Evolutionary conservation across 2,888 invertebrate species (phyloP), one percentile per base, ranked within the genome.

Genomic region (Oxystoma pomonae): DNA sequence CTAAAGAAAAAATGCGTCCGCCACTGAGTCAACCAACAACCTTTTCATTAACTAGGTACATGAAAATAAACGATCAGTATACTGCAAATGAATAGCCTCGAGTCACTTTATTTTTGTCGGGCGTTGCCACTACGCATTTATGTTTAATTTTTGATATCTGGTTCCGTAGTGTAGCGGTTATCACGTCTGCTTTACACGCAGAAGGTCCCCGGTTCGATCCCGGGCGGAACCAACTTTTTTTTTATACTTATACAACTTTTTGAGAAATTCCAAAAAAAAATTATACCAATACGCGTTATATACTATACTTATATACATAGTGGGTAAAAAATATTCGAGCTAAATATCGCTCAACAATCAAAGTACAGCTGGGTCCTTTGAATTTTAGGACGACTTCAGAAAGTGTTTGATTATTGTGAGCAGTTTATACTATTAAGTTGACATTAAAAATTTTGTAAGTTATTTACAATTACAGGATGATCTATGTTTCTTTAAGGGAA

Each of bases 181-280:
- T 79, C 78, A 79, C 79, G 78, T 79, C 78, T 79, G 79, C 79
- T 79, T 79, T 77, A 79, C 79, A 79, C 79, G 79, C 79, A 79
- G 78, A 80, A 78, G 79, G 79, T 77, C 80, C 78, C 79, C 79
- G 80, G 80, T 80, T 80, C 80, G 78, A 80, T 76, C 80, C 80
- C 80, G 80, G 79, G 78, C 78, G 78, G 78, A 79, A 79, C 79
- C 78, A 79, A 35, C 12, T 35, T 35, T 35, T 35, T 35, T 7
- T 35, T 35, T 35, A 7, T 35, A 7, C 35, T 35, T 35, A 35
- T 7, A 35, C 3, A 7, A 35, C 12, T 7, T 35, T 7, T 12
- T 7, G 35, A 12, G 35, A 7, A 35, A 35, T 35, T 12, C 35
- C n/a, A n/a, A n/a, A n/a, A n/a, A n/a, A n/a, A 35, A 35, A 35